A percentile compares a stretch with the other conserved stretches of the same genome.
These are phyloP conservation scores for Bombus ignitus DNA, from an alignment of 1,140 invertebrate genomes.

Conservation along the genomic window DNA sequence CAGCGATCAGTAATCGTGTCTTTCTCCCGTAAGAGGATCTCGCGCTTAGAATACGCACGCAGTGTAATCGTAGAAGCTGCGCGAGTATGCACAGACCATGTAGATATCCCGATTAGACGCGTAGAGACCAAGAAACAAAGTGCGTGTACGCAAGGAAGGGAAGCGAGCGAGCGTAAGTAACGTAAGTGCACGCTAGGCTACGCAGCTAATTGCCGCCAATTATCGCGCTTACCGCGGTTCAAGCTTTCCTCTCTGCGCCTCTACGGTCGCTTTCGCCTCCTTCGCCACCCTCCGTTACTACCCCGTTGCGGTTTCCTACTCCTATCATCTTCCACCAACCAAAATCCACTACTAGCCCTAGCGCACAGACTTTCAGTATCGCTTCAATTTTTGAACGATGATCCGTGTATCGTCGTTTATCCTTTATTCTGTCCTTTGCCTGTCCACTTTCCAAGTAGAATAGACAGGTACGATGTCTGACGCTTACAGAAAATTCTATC, in stretches of 20 bases:
- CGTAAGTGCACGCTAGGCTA: conserved; percentile 65
- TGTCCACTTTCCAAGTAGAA: not conserved
- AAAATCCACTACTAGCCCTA: conserved; percentile 44
- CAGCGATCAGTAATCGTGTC: not conserved
- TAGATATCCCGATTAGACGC: conserved; percentile 3
- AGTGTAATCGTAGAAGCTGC: not conserved
- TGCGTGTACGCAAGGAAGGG: conserved; percentile 37
- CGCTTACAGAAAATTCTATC: not conserved
- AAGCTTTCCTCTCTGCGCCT: conserved; percentile 55
- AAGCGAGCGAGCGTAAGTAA: conserved; percentile 70
- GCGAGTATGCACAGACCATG: not conserved
- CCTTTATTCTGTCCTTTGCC: not conserved
- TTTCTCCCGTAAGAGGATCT: not conserved
- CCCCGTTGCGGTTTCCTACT: not conserved
- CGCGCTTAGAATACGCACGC: not conserved
- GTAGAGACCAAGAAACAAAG: conserved; percentile 31
- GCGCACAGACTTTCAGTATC: too few species aligned
- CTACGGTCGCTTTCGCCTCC: conserved; percentile 31
- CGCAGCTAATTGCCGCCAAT: conserved; percentile 80
- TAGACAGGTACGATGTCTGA: not conserved
- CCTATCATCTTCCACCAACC: conserved; percentile 16
- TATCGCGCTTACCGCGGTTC: conserved; percentile 79
- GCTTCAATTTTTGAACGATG: not conserved
- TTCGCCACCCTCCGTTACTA: conserved; percentile 1
- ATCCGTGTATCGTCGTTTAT: not conserved